A percentile compares a stretch with the other conserved stretches of the same genome.
These are phyloP conservation scores for Silurus lanzhouensis DNA, from an alignment of 2,797 vertebrate genomes.

Conservation along the genomic window DNA sequence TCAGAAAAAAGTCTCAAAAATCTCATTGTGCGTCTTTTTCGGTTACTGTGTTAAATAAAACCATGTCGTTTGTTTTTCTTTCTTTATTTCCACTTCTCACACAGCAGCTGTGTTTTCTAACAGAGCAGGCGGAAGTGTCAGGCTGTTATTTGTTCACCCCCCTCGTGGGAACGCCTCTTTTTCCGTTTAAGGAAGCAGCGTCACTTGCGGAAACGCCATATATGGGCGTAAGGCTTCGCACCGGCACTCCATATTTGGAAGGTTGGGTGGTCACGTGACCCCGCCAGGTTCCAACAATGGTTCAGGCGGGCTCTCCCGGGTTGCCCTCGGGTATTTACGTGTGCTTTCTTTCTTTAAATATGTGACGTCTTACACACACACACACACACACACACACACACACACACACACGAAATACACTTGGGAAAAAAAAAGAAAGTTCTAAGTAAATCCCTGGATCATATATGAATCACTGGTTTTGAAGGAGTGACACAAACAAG, in stretches of 20 bases:
- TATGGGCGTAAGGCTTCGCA: conserved; percentile 49
- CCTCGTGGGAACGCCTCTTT: conserved; percentile 55
- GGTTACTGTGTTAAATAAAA: background rate
- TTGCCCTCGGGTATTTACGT: conserved; percentile 58
- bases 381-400: conserved; percentile 40
- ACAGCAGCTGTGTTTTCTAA: conserved; percentile 53
- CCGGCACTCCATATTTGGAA: conserved; percentile 70
- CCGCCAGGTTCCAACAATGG: conserved; percentile 62
- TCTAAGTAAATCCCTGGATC: background rate
- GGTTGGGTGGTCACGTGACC: conserved; percentile 54
- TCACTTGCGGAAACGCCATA: conserved; percentile 69
- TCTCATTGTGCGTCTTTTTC: background rate
- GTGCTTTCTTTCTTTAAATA: conserved; percentile 61
- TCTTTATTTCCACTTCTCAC: conserved; percentile 58
- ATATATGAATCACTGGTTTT: conserved; percentile 27
- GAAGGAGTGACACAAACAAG: conserved; percentile 18
- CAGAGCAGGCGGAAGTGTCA: conserved; percentile 50
- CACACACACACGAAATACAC: conserved; percentile 30
- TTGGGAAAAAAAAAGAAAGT: background rate
- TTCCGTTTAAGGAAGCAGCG: conserved; percentile 60
- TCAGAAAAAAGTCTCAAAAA: background rate
- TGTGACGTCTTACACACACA: conserved; percentile 27
- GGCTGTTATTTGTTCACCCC: conserved; percentile 43
- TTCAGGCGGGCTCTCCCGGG: conserved; percentile 61
- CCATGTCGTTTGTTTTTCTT: background rate